Evolutionary conservation across 2,888 invertebrate species (phyloP), one percentile per base, ranked within the genome.

Genomic region (Phrixothrix hirtus): DNA sequence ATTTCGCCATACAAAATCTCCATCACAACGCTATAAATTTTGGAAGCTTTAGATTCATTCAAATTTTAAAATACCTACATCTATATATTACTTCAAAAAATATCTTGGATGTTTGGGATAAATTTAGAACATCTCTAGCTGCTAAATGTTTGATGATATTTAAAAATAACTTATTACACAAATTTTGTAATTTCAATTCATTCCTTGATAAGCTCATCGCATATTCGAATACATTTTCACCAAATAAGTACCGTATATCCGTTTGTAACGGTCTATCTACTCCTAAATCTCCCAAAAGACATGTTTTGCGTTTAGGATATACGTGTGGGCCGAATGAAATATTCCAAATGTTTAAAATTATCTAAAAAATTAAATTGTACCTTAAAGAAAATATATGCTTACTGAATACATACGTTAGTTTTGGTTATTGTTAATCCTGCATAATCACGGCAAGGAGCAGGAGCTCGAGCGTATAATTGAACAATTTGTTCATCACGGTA

Each of bases 371-470:
- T 7, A 11, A n/a, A n/a, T n/a, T n/a, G n/a, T n/a, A n/a, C n/a
- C n/a, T n/a, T n/a, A n/a, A n/a, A n/a, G n/a, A n/a, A n/a, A 29
- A 10, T 29, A 9, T 29, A 9, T 3, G 3, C 29, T n/a, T n/a
- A 3, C 5, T 9, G 7, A 16, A 29, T 9, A 61, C 65, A 66
- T 65, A 73, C 73, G 16, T 62, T 58, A 12, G 50, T 51, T 39
- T 63, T 58, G 7, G 64, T 63, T 9, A 73, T 64, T 13, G 69
- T 70, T 17, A 75, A 58, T n/a, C 71, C 74, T 58, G 71, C 70
- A 51, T 74, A 74, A 61, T 74, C 74, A 26, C 74, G 60, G 41
- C 62, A 67, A 1, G 71, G 72, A 3, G 71, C 68, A 5, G 61
- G 59, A 10, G 71, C 67, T 42, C 69, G 63, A 2, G 70, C 62